These are phyloP conservation scores for Dendrolimus houi DNA, from an alignment of 2,888 invertebrate genomes.

Conservation along the genomic window DNA sequence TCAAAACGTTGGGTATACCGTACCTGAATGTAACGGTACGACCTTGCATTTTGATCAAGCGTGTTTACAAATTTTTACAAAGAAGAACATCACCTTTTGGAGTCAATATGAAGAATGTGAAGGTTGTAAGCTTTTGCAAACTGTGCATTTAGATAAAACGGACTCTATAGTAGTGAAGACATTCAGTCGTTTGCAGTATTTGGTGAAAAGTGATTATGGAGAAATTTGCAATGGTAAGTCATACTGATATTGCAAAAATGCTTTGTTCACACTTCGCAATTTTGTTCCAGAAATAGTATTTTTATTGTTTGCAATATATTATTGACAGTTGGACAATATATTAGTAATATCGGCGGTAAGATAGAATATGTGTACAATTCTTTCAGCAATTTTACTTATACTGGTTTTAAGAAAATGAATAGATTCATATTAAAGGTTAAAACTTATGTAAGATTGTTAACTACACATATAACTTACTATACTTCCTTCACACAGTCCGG, in stretches of 20 bases:
- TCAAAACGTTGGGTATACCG: constrained; percentile 56
- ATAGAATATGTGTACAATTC: too few species aligned
- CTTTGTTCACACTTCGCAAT: constrained; percentile 9
- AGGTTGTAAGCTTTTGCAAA: constrained; percentile 44
- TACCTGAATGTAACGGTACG: constrained; percentile 44
- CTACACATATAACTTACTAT: too few species aligned
- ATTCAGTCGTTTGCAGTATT: constrained; percentile 48
- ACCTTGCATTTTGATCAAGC: constrained; percentile 57
- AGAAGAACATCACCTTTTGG: constrained; percentile 44
- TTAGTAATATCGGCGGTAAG: too few species aligned
- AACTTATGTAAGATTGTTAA: too few species aligned
- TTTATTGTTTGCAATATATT: too few species aligned
- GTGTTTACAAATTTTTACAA: constrained; percentile 55
- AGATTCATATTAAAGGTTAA: too few species aligned
- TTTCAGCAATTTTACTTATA: too few species aligned
- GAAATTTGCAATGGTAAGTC: constrained; percentile 56
- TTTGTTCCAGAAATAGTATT: constrained; percentile 9
- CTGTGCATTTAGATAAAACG: constrained; percentile 23
- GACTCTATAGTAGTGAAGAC: constrained; percentile 41
- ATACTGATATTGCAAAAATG: constrained; percentile 7
- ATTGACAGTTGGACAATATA: too few species aligned
- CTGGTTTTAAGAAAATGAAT: too few species aligned
- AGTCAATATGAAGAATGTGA: constrained; percentile 67
- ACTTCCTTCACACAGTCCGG: too few species aligned
- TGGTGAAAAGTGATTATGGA: constrained; percentile 31